phyloP scores from a whole-genome alignment of 1,140 invertebrate species.

The Arion vulgaris region DNA sequence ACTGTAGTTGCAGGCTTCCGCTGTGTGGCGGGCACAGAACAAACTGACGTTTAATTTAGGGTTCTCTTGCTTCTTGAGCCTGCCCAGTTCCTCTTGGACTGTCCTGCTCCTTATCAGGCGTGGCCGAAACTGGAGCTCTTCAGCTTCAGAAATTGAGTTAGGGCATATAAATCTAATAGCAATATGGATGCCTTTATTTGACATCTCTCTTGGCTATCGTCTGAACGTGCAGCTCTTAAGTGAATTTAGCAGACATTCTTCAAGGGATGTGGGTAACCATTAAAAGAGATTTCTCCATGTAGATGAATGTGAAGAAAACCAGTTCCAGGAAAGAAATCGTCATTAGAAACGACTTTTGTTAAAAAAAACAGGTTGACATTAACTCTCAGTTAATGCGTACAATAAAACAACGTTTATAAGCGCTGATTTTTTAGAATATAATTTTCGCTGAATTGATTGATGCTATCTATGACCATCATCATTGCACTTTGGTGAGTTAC shows the following conservation, averaged over 20 bases:
- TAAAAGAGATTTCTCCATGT: not conserved
- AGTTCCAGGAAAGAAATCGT: too few species aligned
- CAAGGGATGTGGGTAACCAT: not conserved
- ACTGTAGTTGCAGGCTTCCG: slow-evolving; percentile 18
- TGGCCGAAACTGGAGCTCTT: slow-evolving; percentile 23
- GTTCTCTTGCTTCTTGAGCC: not conserved
- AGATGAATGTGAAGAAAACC: too few species aligned
- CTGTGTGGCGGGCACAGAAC: not conserved
- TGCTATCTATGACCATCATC: too few species aligned
- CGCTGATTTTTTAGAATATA: too few species aligned
- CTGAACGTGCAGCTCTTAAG: not conserved
- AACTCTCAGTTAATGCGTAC: too few species aligned
- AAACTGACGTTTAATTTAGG: slow-evolving; percentile 33
- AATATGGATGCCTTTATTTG: slow-evolving; percentile 9
- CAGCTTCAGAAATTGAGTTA: slow-evolving; percentile 28
- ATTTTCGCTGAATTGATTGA: too few species aligned
- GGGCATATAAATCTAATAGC: slow-evolving; percentile 29
- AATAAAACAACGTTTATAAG: too few species aligned
- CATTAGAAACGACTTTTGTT: too few species aligned
- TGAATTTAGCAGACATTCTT: not conserved
- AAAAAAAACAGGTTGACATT: too few species aligned
- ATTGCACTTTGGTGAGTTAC: too few species aligned
- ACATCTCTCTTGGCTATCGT: not conserved
- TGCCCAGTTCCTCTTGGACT: not conserved
- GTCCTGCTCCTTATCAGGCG: slow-evolving; percentile 11